Evolutionary conservation across 2,113 vertebrate species (phyloP).

Genomic region (Vidua chalybeata): DNA sequence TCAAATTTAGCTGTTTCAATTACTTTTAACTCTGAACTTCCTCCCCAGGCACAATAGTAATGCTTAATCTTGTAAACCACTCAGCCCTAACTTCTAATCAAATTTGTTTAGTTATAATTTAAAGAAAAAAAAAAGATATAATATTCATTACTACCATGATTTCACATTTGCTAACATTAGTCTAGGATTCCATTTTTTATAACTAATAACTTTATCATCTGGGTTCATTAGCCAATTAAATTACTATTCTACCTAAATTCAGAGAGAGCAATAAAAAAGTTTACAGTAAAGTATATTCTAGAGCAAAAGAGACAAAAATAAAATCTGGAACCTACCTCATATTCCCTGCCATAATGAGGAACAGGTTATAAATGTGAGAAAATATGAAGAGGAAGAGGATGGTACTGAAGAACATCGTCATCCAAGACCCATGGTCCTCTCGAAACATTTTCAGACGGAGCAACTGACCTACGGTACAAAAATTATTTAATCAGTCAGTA

Average conservation of each 20-base stretch:
- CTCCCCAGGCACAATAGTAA: not conserved
- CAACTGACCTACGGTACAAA: slow-evolving; percentile 83
- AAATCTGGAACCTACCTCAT: slow-evolving; percentile 85
- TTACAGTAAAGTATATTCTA: not conserved
- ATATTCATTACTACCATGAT: not conserved
- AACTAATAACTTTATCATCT: not conserved
- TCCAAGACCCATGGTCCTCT: slow-evolving; percentile 98
- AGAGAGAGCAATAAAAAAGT: not conserved
- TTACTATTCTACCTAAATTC: not conserved
- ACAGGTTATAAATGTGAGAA: slow-evolving; percentile 96
- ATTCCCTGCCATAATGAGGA: slow-evolving; percentile 89
- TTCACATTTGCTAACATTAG: not conserved
- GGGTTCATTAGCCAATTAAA: not conserved
- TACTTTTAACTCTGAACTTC: not conserved
- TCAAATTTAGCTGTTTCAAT: not conserved
- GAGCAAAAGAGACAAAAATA: not conserved
- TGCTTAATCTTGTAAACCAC: not conserved
- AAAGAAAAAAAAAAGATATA: not conserved
- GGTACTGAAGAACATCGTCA: slow-evolving; percentile 99
- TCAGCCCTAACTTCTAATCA: not conserved
- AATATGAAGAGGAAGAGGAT: slow-evolving; percentile 99
- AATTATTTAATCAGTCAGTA: not conserved
- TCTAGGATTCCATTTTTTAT: not conserved
- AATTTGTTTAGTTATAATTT: not conserved
- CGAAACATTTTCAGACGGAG: slow-evolving; percentile 97